Evolutionary conservation across 2,888 invertebrate genomes (phyloP), one percentile per base, ranked within the genome.

Genomic region (Steromphala cineraria): DNA sequence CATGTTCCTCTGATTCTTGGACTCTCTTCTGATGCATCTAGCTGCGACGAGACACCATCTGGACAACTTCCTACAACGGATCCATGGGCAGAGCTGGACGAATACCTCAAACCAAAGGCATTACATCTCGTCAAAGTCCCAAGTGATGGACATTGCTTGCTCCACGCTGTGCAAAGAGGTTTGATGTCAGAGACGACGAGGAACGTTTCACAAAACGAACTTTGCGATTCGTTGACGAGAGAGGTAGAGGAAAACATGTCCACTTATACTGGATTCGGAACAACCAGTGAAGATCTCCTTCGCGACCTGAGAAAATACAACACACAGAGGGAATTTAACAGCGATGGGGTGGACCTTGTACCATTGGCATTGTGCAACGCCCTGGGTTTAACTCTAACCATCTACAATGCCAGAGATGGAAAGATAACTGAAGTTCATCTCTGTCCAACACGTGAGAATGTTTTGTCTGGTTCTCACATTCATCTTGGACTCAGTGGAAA

Each of bases 121-220:
- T 62, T 62, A 24, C 62, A 62, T 36, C 74, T 17, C 52, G 78
- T 81, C 40, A 52, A 53, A 31, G 78, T 76, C 17, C 77, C 75
- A 24, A 77, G n/a, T n/a, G n/a, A n/a, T n/a, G n/a, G 78, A 31
- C 81, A 81, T 55, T 81, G 81, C 46, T 36, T 78, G 13, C 28
- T 76, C 15, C 21, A 74, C 56, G 62, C 79, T n/a, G 40, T 78
- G 53, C 53, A 55, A 17, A 62, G 28, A 79, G 55, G 55, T 21
- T 19, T 78, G 31, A 31, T 53, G 19, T 55, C 62, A 62, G 78
- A 78, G 40, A 78, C 53, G 15, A 78, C 56, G 15, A 56, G 8
- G 36, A 31, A 19, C 24, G 8, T 55, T 17, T 74, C 62, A 5
- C 56, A 40, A 56, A 71, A 80, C 46, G n/a, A 80, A 46, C 21